phyloP scores from a whole-genome alignment of 2,113 vertebrate genomes.

The Siniperca chuatsi region DNA sequence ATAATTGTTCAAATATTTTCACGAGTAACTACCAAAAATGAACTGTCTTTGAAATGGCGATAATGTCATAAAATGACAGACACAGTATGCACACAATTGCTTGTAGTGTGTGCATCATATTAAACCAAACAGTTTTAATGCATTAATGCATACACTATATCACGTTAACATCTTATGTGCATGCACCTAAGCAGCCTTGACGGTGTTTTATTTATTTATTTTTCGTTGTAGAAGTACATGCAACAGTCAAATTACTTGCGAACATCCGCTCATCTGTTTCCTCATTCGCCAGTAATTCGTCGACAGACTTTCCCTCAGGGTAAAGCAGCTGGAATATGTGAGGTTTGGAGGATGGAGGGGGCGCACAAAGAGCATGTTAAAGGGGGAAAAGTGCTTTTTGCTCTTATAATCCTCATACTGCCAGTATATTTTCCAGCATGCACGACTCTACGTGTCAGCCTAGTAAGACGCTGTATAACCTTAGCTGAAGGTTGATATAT shows the following conservation, averaged over 20 bases:
- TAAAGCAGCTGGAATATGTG: slow-evolving; percentile 7
- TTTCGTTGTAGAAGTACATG: not conserved
- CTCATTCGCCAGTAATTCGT: not conserved
- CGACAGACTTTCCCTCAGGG: not conserved
- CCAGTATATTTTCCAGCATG: not conserved
- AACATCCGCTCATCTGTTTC: not conserved
- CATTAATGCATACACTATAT: not conserved
- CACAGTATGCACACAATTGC: not conserved
- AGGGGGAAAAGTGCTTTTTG: too few species aligned
- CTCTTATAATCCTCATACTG: not conserved
- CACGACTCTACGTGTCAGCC: not conserved
- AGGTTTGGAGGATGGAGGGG: too few species aligned
- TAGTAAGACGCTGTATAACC: not conserved
- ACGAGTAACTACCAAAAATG: not conserved
- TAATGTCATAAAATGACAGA: not conserved
- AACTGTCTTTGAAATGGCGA: not conserved
- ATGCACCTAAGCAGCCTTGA: not conserved
- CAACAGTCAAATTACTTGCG: not conserved
- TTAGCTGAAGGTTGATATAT: not conserved
- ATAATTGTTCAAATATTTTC: not conserved
- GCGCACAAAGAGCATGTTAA: not conserved
- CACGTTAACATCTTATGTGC: not conserved
- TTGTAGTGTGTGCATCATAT: not conserved
- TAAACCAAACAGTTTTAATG: not conserved
- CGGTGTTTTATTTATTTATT: not conserved